Evolutionary conservation across 1,140 invertebrate genomes (phyloP).

Genomic region (Diplogasteroides magnus): DNA sequence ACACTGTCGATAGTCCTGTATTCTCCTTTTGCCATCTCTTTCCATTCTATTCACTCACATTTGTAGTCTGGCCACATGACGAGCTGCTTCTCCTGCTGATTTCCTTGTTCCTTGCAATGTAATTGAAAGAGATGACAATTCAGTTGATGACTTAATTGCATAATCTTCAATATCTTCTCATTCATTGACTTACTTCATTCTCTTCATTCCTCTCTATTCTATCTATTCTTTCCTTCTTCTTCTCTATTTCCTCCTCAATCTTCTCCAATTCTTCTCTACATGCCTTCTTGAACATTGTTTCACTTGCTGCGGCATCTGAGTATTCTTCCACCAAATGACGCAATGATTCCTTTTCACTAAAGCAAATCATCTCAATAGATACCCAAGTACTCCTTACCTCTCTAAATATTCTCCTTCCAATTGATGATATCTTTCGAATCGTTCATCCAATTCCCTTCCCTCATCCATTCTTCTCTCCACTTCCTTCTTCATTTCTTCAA

Average conservation of each 20-base stretch:
- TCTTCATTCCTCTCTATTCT: not conserved
- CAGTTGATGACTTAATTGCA: too few relatives aligned
- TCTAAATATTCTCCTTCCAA: not conserved
- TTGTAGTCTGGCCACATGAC: not conserved
- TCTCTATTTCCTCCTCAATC: slow-evolving; percentile 57
- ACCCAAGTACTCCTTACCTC: not conserved
- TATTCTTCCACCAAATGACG: slow-evolving; percentile 2
- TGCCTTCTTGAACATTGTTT: not conserved
- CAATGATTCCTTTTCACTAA: not conserved
- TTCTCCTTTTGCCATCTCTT: not conserved
- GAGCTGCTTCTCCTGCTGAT: too few relatives aligned
- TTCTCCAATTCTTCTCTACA: slow-evolving; percentile 55
- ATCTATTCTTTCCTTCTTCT: slow-evolving; percentile 44
- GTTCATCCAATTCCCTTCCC: too few relatives aligned
- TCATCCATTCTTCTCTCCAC: not conserved
- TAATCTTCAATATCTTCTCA: too few relatives aligned
- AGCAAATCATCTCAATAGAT: not conserved
- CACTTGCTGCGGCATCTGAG: not conserved
- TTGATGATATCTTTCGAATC: too few relatives aligned
- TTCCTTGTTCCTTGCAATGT: too few relatives aligned
- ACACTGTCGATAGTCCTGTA: slow-evolving; percentile 79
- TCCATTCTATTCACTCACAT: not conserved
- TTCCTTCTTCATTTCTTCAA: not conserved
- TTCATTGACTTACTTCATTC: not conserved
- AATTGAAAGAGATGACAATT: not conserved